These are phyloP conservation scores for Talpa occidentalis DNA, from an alignment of 2,113 vertebrate species.

Conservation along the genomic window DNA sequence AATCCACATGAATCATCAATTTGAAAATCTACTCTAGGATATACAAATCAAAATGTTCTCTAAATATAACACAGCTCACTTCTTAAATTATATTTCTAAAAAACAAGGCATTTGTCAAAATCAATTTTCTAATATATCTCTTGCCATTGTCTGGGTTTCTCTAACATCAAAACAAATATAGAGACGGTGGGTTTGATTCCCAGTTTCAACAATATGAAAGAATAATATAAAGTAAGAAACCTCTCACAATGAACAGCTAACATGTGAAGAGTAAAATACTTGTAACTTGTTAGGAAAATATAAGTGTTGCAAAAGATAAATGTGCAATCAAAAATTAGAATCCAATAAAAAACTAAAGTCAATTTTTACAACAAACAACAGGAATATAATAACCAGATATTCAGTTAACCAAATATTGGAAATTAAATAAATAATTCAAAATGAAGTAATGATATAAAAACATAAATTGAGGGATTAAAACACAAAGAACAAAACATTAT, in stretches of 20 bases:
- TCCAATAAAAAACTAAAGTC: neutral
- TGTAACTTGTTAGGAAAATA: neutral
- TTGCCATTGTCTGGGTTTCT: neutral
- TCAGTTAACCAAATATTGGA: neutral
- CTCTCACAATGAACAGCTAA: neutral
- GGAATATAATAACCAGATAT: neutral
- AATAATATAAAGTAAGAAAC: neutral
- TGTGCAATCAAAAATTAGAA: neutral
- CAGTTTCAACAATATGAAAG: neutral
- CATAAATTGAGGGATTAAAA: neutral
- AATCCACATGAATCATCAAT: neutral
- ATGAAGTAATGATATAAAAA: neutral
- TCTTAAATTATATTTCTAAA: neutral
- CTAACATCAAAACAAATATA: neutral
- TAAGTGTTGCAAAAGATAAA: neutral
- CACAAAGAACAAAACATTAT: neutral
- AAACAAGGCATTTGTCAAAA: neutral
- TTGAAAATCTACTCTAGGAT: neutral
- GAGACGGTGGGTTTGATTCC: neutral
- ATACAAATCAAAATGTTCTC: neutral
- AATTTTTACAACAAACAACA: neutral
- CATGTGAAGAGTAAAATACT: neutral
- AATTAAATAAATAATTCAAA: neutral
- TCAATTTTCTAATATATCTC: neutral
- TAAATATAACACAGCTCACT: neutral